Conservation (phyloP, 92 coral and sea anemone genomes). For the Umimayanthus chanpuru region DNA sequence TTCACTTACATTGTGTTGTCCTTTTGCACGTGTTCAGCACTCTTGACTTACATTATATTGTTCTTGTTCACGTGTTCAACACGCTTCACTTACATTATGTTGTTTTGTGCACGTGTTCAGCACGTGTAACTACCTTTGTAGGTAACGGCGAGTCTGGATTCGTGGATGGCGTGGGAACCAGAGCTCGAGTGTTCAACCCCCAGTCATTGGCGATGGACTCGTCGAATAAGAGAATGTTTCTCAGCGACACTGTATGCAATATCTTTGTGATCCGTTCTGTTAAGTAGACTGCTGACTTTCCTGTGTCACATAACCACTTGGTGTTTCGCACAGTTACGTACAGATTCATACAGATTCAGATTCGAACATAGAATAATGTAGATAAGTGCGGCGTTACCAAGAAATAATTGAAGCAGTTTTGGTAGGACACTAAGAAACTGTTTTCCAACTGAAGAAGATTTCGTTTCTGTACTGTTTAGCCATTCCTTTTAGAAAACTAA, state of each 20-base stretch:
- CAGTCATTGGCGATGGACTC: slow-evolving; percentile 67
- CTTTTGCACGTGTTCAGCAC: slow-evolving; percentile 16
- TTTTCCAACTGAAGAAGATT: no score
- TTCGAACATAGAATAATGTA: not conserved
- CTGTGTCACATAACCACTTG: no score
- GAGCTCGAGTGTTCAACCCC: slow-evolving; percentile 66
- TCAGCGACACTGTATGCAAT: slow-evolving; percentile 76
- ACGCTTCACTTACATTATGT: not conserved
- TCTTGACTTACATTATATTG: not conserved
- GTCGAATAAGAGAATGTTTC: slow-evolving; percentile 55
- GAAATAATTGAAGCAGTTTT: no score
- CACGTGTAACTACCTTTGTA: slow-evolving; percentile 67
- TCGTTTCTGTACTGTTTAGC: no score
- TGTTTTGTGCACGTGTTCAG: slow-evolving; percentile 44
- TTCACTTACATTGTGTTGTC: not conserved
- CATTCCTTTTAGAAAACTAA: no score
- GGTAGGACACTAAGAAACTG: no score
- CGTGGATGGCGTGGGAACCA: slow-evolving; percentile 59
- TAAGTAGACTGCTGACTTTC: no score
- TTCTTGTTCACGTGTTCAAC: slow-evolving; percentile 18
- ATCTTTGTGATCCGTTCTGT: not conserved
- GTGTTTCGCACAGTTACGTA: no score
- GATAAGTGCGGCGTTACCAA: no score
- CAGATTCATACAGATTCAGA: no score
- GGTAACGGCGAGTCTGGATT: slow-evolving; percentile 74